Base-by-base conservation (phyloP, 2,113 vertebrate genomes). In the Brachyhypopomus gauderio region DNA sequence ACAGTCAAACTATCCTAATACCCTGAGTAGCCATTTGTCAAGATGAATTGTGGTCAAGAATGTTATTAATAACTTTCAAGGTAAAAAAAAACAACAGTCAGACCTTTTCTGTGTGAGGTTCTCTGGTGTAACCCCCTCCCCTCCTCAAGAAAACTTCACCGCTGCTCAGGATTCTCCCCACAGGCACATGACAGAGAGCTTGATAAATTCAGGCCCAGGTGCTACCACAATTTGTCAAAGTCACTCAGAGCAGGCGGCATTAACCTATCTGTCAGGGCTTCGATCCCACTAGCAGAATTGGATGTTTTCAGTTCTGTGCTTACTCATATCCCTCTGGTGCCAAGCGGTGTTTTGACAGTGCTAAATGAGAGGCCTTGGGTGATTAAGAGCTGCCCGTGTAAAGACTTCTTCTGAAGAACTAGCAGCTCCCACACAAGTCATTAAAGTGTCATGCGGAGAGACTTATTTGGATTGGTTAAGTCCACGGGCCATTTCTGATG, bases 161-260 rank as follows among this genome's bases (percentile, higher is more conserved):
- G n/a, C 87, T 77, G 59, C 62, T 78, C 30, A 87, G 85, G 89
- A 87, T 88, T 27, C 85, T 90, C 91, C 95, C 48, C 20, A 38
- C 64, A 92, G 94, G 92, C 89, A 87, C 88, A 90, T 92, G 90
- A 92, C 91, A 86, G 91, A 34, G 91, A 86, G 85, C 79, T 89
- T 89, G 95, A 96, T 95, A 95, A 93, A 96, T 96, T 91, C 88
- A 89, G 79, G 86, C 83, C 94, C 96, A 96, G 95, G 95, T 96
- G 95, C 93, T 91, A 86, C 88, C 89, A 88, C 85, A 90, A 94
- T 92, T 92, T 95, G 94, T 94, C 94, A 93, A 94, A 95, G 91
- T 93, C 93, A 93, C 95, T 95, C 94, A 93, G 94, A 95, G 93
- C 90, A 82, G 79, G 83, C 72, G 78, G 83, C 80, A 87, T 83